These are phyloP conservation scores for Myotis myotis DNA, from an alignment of 2,797 vertebrate genomes.

Conservation along the genomic window DNA sequence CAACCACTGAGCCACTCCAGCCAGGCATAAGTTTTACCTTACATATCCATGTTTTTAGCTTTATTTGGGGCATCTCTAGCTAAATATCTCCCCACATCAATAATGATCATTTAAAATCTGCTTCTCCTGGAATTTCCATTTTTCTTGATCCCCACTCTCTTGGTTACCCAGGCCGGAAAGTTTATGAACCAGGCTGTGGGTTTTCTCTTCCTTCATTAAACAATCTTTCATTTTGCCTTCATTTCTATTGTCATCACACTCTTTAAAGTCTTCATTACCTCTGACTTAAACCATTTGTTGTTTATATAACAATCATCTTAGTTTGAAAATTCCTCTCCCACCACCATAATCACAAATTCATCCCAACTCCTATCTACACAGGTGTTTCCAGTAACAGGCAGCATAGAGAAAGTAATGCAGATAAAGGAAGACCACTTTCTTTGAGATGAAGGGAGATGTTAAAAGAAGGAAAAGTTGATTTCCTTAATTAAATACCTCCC, in stretches of 20 bases:
- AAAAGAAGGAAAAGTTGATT: neutral
- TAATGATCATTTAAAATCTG: neutral
- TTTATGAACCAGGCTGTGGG: neutral
- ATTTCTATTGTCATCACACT: neutral
- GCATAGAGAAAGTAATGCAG: neutral
- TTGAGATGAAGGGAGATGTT: neutral
- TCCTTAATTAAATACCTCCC: neutral
- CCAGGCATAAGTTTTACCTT: neutral
- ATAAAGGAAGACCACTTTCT: neutral
- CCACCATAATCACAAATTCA: neutral
- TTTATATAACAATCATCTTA: neutral
- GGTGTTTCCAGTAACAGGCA: neutral
- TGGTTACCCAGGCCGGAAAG: neutral
- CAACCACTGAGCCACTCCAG: no score
- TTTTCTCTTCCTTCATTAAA: neutral
- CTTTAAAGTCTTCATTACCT: neutral
- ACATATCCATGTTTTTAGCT: neutral
- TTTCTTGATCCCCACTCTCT: neutral
- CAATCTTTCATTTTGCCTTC: neutral
- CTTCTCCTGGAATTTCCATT: neutral
- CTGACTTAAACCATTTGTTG: neutral
- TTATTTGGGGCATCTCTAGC: neutral
- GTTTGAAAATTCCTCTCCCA: neutral
- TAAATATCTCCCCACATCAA: neutral
- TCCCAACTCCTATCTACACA: neutral